Base-by-base conservation (phyloP, 2,888 invertebrate species). In the Amorpha juglandis region DNA sequence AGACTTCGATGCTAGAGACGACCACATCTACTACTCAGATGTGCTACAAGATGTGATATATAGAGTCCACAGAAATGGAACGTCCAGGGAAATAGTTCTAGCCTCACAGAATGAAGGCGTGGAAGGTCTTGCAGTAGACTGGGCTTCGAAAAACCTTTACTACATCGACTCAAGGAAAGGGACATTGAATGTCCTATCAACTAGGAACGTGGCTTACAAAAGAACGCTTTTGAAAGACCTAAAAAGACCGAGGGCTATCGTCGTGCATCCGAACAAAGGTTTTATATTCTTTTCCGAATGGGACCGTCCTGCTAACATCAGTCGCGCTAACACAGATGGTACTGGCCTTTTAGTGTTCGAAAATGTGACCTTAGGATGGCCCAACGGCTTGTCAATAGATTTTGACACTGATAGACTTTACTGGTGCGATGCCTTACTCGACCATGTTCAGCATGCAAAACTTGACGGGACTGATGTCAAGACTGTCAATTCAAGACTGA, bases 91-190 rank as follows among this genome's bases (percentile, higher is more conserved):
- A 89, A 98, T 98, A 66, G 98, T 99, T 0, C 87, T 99, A 48
- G 98, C 99, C 0, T 98, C 98, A 0, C 98, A 99, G 84, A 99
- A 99, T 82, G 99, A 99, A 90, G 99, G 99, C 0, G 98, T 99
- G 0, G 99, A 99, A 91, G 98, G 99, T 0, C 91, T 99, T 67
- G 98, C 98, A 0, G 97, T 98, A 0, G 98, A 99, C 84, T 99
- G 99, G 99, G 98, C 97, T 0, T 96, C 98, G 0, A 98, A 98
- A 86, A 98, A 98, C 87, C 92, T 99, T 7, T 99, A 98, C 89
- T 99, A 98, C 86, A 98, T 99, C 65, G 98, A 99, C 83, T 97
- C 98, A 12, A 95, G 98, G 67, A 97, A 98, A 86, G 99, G 99
- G 70, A 98, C 98, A 0, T 91, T 99, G 0, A 99, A 99, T 80